phyloP scores from a whole-genome alignment of 1,140 invertebrate species.

The Lethrus apterus region DNA sequence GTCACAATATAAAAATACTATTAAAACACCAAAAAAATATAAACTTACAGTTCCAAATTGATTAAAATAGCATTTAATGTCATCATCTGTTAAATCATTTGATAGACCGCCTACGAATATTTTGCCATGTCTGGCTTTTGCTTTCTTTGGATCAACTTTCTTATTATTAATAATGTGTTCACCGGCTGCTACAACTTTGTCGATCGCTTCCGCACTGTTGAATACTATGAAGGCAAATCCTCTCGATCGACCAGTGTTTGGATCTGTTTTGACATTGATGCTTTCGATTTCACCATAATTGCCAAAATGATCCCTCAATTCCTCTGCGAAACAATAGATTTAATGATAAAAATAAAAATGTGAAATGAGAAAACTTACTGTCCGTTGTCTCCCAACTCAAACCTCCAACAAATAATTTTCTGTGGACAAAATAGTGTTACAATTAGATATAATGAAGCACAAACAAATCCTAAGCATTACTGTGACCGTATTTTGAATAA shows the following conservation, averaged over 20 bases:
- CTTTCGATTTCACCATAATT: conserved; percentile 87
- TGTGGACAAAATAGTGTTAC: conserved; percentile 55
- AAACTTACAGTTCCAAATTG: conserved; percentile 80
- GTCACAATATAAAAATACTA: conserved; percentile 18
- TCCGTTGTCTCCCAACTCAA: conserved; percentile 96
- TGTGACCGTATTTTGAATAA: conserved; percentile 24
- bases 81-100: conserved; percentile 82
- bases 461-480: conserved; percentile 31
- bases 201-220: conserved; percentile 76
- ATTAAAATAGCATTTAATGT: conserved; percentile 84
- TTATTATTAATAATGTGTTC: conserved; percentile 90
- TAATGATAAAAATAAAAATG: conserved; percentile 21
- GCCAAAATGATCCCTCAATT: conserved; percentile 83
- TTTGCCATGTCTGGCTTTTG: conserved; percentile 87
- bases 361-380: conserved; percentile 62
- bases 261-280: conserved; percentile 90
- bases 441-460: conserved; percentile 26
- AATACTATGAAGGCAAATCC: conserved; percentile 96
- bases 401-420: conserved; percentile 96
- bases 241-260: conserved; percentile 79
- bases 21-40: conserved; percentile 1
- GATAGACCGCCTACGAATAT: conserved; percentile 92
- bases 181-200: conserved; percentile 78
- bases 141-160: conserved; percentile 92
- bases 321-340: conserved; percentile 63